phyloP scores from a whole-genome alignment of 2,888 invertebrate species.

The Zaprionus bogoriensis region DNA sequence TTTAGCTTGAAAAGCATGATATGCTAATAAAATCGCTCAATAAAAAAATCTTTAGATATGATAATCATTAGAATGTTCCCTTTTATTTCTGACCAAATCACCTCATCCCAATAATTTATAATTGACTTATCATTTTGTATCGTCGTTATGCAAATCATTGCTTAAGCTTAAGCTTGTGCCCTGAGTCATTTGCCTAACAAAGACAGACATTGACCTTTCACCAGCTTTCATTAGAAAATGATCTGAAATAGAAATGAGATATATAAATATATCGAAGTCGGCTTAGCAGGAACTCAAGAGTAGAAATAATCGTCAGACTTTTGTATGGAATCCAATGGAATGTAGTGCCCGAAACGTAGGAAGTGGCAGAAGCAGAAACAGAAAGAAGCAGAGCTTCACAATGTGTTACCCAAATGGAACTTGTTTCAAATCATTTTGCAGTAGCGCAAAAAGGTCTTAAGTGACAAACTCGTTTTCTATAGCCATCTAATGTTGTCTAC shows the following conservation, averaged over 20 bases:
- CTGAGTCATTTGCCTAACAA: constrained; percentile 9
- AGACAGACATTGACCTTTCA: constrained; percentile 16
- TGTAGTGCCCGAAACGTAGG: constrained; percentile 50
- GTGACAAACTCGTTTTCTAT: constrained; percentile 68
- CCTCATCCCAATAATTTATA: neutral
- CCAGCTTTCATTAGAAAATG: constrained; percentile 1
- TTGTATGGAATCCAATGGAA: constrained; percentile 42
- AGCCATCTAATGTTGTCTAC: constrained; percentile 52
- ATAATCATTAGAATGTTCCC: neutral
- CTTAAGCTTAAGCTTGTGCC: constrained; percentile 1
- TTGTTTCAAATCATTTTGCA: constrained; percentile 67
- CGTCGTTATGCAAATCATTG: constrained; percentile 11
- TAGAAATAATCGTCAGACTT: neutral
- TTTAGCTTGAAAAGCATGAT: too few species aligned
- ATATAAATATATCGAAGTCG: neutral
- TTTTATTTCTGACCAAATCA: neutral
- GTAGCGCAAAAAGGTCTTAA: constrained; percentile 69
- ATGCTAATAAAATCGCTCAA: neutral
- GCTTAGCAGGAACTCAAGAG: constrained; percentile 35
- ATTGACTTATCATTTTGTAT: neutral
- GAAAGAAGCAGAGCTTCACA: constrained; percentile 31
- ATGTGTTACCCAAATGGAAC: constrained; percentile 53
- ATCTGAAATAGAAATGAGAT: neutral
- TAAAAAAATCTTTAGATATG: constrained; percentile 2
- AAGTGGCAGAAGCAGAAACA: constrained; percentile 39